These are phyloP conservation scores for Oceanites oceanicus DNA, from an alignment of 2,113 vertebrate genomes.

Conservation along the genomic window DNA sequence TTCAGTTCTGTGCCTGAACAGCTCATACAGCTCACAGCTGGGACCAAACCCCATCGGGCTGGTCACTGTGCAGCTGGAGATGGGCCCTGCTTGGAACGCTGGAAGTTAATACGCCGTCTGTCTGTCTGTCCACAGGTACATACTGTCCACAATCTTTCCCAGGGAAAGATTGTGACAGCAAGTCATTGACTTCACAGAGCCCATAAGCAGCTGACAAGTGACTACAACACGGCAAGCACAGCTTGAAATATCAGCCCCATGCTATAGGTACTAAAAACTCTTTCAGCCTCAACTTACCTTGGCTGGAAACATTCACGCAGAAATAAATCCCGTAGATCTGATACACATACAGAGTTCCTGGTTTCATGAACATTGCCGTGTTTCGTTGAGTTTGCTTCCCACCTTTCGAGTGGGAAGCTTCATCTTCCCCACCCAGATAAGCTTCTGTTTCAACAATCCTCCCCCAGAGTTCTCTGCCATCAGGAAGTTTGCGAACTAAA, in stretches of 20 bases:
- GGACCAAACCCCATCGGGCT: neutral
- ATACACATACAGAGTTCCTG: constrained; percentile 94
- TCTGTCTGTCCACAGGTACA: neutral
- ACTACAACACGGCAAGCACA: neutral
- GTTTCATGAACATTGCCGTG: constrained; percentile 93
- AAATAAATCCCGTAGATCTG: constrained; percentile 92
- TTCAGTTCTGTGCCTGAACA: neutral
- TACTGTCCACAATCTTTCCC: too few species aligned
- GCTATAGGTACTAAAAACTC: neutral
- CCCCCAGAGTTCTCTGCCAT: constrained; percentile 86
- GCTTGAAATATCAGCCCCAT: neutral
- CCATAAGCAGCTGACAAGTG: neutral
- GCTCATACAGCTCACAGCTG: neutral
- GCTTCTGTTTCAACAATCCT: constrained; percentile 95
- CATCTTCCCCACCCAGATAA: constrained; percentile 91
- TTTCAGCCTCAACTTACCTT: constrained; percentile 75
- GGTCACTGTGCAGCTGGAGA: neutral
- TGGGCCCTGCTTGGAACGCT: neutral
- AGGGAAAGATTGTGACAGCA: neutral
- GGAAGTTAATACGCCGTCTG: neutral
- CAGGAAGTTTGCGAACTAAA: constrained; percentile 81
- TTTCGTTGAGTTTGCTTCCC: constrained; percentile 90
- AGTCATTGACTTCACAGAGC: neutral
- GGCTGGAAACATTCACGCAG: constrained; percentile 94
- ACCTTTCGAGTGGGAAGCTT: constrained; percentile 91